Evolutionary conservation across 2,888 invertebrate species (phyloP), one percentile per base, ranked within the genome.

Genomic region (Chromoteleia sp.): DNA sequence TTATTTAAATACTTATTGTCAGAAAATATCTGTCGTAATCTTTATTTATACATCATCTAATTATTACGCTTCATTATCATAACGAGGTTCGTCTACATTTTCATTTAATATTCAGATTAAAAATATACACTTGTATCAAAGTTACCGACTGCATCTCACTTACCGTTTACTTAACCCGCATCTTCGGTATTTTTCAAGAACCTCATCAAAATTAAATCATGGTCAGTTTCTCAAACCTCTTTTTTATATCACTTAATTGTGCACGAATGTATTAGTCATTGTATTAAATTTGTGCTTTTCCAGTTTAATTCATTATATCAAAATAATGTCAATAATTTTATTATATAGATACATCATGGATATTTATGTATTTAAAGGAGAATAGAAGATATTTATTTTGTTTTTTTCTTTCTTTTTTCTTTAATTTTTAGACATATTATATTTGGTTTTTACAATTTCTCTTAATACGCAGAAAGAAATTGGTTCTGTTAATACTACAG

Each of bases 1-100:
- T 75, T 75, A 58, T 75, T 75, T 59, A 67, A 75, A 75, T 67
- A 75, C 50, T 75, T 67, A 67, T 75, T 54, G 29, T 50, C 41
- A 29, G 29, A 58, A 50, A 75, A 41, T 75, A 59, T 52, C 65
- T 58, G 19, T 39, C 59, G 58, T 65, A 54, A 76, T 61, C 45
- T 68, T 61, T 61, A 68, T 52, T 68, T 76, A 68, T 61, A 41
- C 33, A 54, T 21, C 43, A 41, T 52, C 61, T 76, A 54, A 76
- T 67, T 76, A 68, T 65, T 21, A 54, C 43, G 54, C 68, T 68
- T 50, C 45, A 68, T 68, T 76, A 76, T 25, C 48, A n/a, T 70
- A 70, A 76, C 76, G 39, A 76, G 56, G 15, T 52, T 68, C 59
- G 50, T 15, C 7, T 59, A 43, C 29, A 36, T 52, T 59, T 68